These are phyloP conservation scores for Phaethornis superciliosus DNA, from an alignment of 2,113 vertebrate species.

Conservation along the genomic window DNA sequence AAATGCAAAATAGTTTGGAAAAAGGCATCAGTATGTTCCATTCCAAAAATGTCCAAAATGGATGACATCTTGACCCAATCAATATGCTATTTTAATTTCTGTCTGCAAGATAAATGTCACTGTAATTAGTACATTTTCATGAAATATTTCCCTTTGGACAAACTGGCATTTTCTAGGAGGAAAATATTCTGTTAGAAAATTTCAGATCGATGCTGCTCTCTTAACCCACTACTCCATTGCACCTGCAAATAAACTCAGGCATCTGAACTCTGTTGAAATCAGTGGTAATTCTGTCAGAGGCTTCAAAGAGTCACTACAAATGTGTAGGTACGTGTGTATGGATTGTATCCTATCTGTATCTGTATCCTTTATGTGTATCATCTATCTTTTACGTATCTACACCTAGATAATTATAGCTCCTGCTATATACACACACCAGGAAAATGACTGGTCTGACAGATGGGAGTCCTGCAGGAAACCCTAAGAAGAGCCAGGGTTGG, in stretches of 20 bases:
- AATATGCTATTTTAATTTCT: slow-evolving; percentile 13
- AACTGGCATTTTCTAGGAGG: slow-evolving; percentile 22
- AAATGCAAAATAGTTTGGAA: background rate
- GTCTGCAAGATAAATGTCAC: slow-evolving; percentile 34
- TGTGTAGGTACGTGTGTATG: background rate
- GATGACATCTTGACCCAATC: slow-evolving; percentile 1
- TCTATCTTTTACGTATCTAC: slow-evolving; percentile 35
- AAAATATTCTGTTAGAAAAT: background rate
- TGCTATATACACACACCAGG: slow-evolving; percentile 12
- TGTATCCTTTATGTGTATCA: background rate
- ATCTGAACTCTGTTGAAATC: background rate
- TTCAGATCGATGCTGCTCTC: background rate
- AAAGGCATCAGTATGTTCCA: background rate
- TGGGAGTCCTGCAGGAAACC: slow-evolving; percentile 66
- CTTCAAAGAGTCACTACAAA: background rate
- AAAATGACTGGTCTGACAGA: slow-evolving; percentile 61
- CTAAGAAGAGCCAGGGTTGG: slow-evolving; percentile 51
- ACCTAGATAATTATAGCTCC: slow-evolving; percentile 59
- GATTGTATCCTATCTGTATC: background rate
- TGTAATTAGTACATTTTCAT: background rate
- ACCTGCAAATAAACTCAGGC: slow-evolving; percentile 4
- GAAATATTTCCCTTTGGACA: slow-evolving; percentile 41
- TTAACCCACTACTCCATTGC: background rate
- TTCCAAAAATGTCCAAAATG: slow-evolving; percentile 24
- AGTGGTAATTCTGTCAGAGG: background rate